A percentile compares a stretch with the other conserved stretches of the same genome.
phyloP scores from a whole-genome alignment of 2,797 vertebrate genomes.

The Spinibarbus caldwelli region DNA sequence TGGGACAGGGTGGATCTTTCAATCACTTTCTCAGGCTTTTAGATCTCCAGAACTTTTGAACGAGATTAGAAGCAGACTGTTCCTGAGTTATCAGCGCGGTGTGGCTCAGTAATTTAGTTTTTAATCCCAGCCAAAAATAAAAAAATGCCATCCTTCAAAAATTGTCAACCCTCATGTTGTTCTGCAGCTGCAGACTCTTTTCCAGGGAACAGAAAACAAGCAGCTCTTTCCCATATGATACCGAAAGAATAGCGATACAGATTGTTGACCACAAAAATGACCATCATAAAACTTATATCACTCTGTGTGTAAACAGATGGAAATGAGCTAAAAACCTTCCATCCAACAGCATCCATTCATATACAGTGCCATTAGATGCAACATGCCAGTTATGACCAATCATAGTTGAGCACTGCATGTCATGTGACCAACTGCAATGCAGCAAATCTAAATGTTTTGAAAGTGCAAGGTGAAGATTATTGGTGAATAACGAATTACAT shows the following conservation, averaged over 20 bases:
- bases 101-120: constrained; percentile 19
- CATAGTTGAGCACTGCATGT: background rate
- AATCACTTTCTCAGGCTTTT: constrained; percentile 38
- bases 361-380: background rate
- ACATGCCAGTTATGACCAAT: background rate
- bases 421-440: background rate
- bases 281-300: background rate
- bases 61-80: constrained; percentile 29
- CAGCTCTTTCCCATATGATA: background rate
- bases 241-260: background rate
- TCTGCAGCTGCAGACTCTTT: background rate
- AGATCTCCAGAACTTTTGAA: constrained; percentile 31
- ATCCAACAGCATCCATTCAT: background rate
- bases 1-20: constrained; percentile 41
- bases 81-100: background rate
- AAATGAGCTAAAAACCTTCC: background rate
- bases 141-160: background rate
- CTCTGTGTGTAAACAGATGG: background rate
- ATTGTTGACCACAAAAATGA: background rate
- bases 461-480: background rate
- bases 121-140: constrained; percentile 1
- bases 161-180: background rate
- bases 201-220: background rate
- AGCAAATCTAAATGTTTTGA: background rate
- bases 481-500: background rate